phyloP scores from a whole-genome alignment of 1,140 invertebrate genomes.

The Saccostrea cuccullata region DNA sequence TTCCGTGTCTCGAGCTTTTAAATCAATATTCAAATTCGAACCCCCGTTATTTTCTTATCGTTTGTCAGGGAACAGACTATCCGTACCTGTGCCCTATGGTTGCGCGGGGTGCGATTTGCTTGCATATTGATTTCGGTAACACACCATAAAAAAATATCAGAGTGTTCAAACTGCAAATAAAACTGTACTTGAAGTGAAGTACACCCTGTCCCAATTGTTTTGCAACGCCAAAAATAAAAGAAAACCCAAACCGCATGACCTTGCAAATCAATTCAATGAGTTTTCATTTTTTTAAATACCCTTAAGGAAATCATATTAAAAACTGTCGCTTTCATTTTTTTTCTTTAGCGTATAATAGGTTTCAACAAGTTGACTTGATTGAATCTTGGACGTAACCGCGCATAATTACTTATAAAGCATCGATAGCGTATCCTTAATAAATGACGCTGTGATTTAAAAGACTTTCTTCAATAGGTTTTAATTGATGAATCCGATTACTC shows the following conservation, averaged over 20 bases:
- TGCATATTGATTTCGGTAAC: background rate
- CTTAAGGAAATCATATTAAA: background rate
- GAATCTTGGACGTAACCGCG: background rate
- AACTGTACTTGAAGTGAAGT: background rate
- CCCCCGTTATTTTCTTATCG: slow-evolving; percentile 14
- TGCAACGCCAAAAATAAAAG: background rate
- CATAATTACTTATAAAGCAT: background rate
- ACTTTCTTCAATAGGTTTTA: slow-evolving; percentile 22
- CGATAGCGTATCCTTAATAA: background rate
- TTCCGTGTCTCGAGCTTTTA: slow-evolving; percentile 13
- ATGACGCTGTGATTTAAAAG: background rate
- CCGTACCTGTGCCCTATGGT: background rate
- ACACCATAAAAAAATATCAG: background rate
- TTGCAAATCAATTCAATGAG: background rate
- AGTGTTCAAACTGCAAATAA: background rate
- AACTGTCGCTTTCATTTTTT: background rate
- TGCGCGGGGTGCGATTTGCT: background rate
- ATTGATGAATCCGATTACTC: slow-evolving; percentile 13
- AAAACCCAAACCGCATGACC: background rate
- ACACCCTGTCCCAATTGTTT: background rate
- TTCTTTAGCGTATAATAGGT: background rate
- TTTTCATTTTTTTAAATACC: background rate
- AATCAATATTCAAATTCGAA: slow-evolving; percentile 38
- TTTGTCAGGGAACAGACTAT: background rate
- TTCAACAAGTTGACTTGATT: background rate